Evolutionary conservation across 2,888 invertebrate genomes (phyloP).

Genomic region (Beris morrisii): DNA sequence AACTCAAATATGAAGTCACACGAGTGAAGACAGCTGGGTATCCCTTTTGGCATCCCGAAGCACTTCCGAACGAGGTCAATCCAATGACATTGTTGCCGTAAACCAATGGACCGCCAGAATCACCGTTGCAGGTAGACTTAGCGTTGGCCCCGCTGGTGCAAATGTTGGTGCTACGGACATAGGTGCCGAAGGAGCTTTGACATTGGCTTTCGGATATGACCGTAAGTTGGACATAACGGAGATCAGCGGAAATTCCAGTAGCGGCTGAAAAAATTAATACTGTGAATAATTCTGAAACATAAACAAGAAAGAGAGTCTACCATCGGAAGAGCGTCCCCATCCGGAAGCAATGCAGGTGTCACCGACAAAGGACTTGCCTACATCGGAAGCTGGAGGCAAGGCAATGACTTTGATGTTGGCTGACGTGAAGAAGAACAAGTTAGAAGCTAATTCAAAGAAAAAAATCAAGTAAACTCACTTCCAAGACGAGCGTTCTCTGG

Average conservation of each 20-base stretch:
- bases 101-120: constrained; percentile 54
- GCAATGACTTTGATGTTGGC: constrained; percentile 4
- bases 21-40: constrained; percentile 34
- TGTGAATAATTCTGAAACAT: background rate
- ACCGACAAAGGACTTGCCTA: background rate
- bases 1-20: constrained; percentile 12
- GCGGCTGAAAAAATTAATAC: constrained; percentile 14
- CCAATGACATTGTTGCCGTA: constrained; percentile 46
- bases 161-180: constrained; percentile 42
- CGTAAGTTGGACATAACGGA: constrained; percentile 2
- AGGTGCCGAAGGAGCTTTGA: constrained; percentile 2
- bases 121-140: constrained; percentile 57
- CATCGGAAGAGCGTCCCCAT: constrained; percentile 14
- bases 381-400: constrained; percentile 1
- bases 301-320: background rate
- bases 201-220: constrained; percentile 14
- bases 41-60: constrained; percentile 49
- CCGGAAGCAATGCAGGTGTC: constrained; percentile 12
- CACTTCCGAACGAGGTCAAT: constrained; percentile 53
- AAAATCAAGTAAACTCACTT: background rate
- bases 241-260: background rate
- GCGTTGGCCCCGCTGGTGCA: constrained; percentile 54
- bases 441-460: background rate
- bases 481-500: constrained; percentile 16
- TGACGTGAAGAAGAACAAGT: background rate